Conservation (phyloP, 2,797 vertebrate genomes). For the Enteromius paludinosus region DNA sequence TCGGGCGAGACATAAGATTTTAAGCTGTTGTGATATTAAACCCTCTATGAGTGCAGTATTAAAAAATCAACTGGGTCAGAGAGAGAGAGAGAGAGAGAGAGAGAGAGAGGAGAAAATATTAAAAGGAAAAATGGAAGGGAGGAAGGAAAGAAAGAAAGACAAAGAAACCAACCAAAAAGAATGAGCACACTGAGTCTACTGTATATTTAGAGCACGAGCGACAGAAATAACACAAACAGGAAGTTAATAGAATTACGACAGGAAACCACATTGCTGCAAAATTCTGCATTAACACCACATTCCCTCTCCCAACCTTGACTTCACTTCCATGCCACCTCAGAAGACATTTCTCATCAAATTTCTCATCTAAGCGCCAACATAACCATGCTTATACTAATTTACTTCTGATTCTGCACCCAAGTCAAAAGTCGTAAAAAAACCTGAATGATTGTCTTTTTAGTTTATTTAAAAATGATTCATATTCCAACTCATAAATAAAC, state of each 20-base stretch:
- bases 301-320: conserved; percentile 53
- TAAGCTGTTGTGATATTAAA: conserved; percentile 43
- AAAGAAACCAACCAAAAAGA: conserved; percentile 7
- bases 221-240: conserved; percentile 75
- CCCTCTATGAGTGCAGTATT: conserved; percentile 20
- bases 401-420: not conserved
- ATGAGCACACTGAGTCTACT: conserved; percentile 39
- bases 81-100: not conserved
- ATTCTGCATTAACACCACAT: conserved; percentile 59
- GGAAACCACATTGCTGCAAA: conserved; percentile 75
- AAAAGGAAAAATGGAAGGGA: not conserved
- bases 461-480: conserved; percentile 20
- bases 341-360: conserved; percentile 6
- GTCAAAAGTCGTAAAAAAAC: not conserved
- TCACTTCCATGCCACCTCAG: conserved; percentile 33
- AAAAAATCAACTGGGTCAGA: conserved; percentile 36
- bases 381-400: not conserved
- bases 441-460: not conserved
- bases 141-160: not conserved
- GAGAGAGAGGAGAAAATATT: not conserved
- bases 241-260: conserved; percentile 73
- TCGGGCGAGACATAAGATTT: conserved; percentile 27
- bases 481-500: not conserved
- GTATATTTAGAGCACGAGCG: conserved; percentile 66
- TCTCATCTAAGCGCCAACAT: not conserved